Base-by-base conservation (phyloP, 2,888 invertebrate genomes). In the Parascotia fuliginaria region DNA sequence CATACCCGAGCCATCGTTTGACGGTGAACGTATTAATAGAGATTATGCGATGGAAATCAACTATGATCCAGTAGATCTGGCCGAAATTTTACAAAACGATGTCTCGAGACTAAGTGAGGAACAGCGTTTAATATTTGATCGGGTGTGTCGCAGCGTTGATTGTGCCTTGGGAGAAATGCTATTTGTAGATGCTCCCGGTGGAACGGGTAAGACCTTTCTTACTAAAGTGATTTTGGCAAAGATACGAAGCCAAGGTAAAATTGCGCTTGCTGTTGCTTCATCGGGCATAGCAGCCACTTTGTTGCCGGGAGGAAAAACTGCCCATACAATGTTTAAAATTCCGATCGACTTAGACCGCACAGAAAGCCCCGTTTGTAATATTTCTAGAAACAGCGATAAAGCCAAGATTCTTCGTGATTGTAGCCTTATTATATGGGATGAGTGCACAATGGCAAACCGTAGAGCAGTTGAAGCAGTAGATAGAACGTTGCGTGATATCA, bases 301-400 rank as follows among this genome's bases (percentile, higher is more conserved):
- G 5, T 13, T 37, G 12, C 37, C 24, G 6, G 37, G 37, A 11
- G 37, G n/a, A 37, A 37, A 22, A 37, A n/a, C 37, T 22, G 11
- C 37, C 5, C 22, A 22, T 37, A 2, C 37, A n/a, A n/a, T n/a
- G n/a, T n/a, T n/a, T n/a, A n/a, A n/a, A n/a, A n/a, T n/a, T n/a
- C n/a, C n/a, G n/a, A n/a, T n/a, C n/a, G n/a, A n/a, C n/a, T 37
- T 37, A 24, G 37, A 37, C 22, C 5, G n/a, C n/a, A 37, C 22
- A 22, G 24, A 37, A 5, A 22, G 6, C 6, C 37, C 37, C 5
- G 37, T 37, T 19, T 37, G 37, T 11, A 22, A 11, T 14, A 37
- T 37, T 22, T 37, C 37, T 22, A n/a, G 24, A n/a, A 37, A 37
- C n/a, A 37, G 22, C 16, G 37, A 37, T 11, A 37, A 37, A 12